Percentiles rank a stretch among this genome's conserved stretches.
phyloP scores from a whole-genome alignment of 1,140 invertebrate species.

The Palaemon carinicauda region DNA sequence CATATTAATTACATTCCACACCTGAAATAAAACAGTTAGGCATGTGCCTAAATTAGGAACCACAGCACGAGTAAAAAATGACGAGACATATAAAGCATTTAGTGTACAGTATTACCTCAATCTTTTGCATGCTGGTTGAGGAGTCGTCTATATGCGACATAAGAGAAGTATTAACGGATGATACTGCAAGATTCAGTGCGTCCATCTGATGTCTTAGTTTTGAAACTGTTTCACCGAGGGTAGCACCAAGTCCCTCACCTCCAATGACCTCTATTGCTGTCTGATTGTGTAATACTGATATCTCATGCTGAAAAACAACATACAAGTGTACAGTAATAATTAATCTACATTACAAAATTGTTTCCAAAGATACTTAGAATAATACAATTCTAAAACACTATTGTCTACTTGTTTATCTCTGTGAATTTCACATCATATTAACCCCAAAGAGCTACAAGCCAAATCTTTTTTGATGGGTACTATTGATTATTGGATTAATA shows the following conservation, averaged over 20 bases:
- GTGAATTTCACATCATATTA: too few relatives aligned
- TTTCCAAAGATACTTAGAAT: background rate
- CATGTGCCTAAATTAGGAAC: background rate
- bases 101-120: too few relatives aligned
- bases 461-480: too few relatives aligned
- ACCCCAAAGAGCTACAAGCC: too few relatives aligned
- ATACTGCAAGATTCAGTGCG: background rate
- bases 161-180: conserved; percentile 27
- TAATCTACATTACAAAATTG: background rate
- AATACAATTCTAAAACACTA: background rate
- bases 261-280: background rate
- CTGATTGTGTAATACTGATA: conserved; percentile 23
- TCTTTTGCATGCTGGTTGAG: background rate
- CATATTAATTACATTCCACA: background rate
- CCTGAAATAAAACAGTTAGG: background rate
- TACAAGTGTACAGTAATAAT: too few relatives aligned
- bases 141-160: background rate
- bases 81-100: background rate
- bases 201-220: background rate
- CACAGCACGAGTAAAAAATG: too few relatives aligned
- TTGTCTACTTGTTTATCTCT: too few relatives aligned
- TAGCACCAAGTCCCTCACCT: background rate
- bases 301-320: conserved; percentile 36
- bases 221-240: background rate
- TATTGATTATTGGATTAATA: too few relatives aligned